phyloP scores from a whole-genome alignment of 2,888 invertebrate species.

The Nasonovia ribisnigri region DNA sequence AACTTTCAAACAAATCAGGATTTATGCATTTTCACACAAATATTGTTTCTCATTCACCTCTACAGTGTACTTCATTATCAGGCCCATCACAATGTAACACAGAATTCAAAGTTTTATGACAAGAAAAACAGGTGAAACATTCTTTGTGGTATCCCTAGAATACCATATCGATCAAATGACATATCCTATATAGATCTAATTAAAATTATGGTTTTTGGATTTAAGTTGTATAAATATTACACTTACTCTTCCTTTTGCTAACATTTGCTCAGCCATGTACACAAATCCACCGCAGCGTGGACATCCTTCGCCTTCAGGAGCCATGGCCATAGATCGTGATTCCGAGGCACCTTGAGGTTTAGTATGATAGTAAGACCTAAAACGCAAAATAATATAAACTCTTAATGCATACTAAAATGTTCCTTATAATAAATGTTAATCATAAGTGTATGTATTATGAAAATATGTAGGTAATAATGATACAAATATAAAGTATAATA shows the following conservation, averaged over 20 bases:
- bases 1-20: not conserved
- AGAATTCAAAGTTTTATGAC: conserved; percentile 88
- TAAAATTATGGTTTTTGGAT: conserved; percentile 23
- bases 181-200: conserved; percentile 45
- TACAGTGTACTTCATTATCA: conserved; percentile 91
- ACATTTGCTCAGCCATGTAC: conserved; percentile 93
- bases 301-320: conserved; percentile 88
- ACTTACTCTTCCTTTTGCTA: conserved; percentile 89
- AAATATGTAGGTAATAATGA: conserved; percentile 5
- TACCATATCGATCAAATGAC: conserved; percentile 54
- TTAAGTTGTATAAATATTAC: not conserved
- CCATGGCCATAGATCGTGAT: conserved; percentile 79
- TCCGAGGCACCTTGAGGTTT: conserved; percentile 65
- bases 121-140: conserved; percentile 90
- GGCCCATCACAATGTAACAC: conserved; percentile 93
- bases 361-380: conserved; percentile 40
- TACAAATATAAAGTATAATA: conserved; percentile 16
- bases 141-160: conserved; percentile 87
- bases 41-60: conserved; percentile 76
- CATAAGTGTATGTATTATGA: not conserved
- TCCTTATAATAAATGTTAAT: conserved; percentile 39
- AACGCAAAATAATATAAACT: conserved; percentile 28
- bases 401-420: not conserved
- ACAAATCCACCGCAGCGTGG: conserved; percentile 91
- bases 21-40: not conserved